Conservation (phyloP, 2,113 vertebrate genomes). For the Noturus placidus region DNA sequence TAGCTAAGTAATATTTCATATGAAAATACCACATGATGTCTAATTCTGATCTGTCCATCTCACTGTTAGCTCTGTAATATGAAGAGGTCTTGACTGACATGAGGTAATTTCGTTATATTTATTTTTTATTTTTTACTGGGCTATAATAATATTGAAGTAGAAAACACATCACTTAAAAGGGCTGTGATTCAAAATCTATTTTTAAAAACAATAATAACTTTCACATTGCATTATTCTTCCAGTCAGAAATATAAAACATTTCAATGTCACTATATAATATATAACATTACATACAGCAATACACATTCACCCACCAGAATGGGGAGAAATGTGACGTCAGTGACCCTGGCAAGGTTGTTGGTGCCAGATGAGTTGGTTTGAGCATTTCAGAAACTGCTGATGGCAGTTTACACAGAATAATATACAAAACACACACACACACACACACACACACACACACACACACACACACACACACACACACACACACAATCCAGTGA, state of each 20-base stretch:
- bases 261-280: background rate
- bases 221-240: background rate
- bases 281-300: background rate
- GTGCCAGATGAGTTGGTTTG: background rate
- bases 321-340: background rate
- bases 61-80: background rate
- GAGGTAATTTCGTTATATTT: background rate
- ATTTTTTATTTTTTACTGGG: background rate
- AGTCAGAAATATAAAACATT: background rate
- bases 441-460: too few relatives aligned
- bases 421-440: background rate
- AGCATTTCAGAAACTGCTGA: background rate
- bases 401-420: background rate
- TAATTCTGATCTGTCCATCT: background rate
- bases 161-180: background rate
- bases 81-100: background rate
- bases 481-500: background rate
- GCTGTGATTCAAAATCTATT: background rate
- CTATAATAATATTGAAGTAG: slow-evolving; percentile 2
- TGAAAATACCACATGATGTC: background rate
- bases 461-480: too few relatives aligned
- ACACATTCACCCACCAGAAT: background rate
- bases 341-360: background rate
- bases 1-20: background rate
- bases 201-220: background rate